A percentile compares a stretch with the other conserved stretches of the same genome.
phyloP scores from a whole-genome alignment of 2,113 vertebrate genomes.

The Oncorhynchus keta region DNA sequence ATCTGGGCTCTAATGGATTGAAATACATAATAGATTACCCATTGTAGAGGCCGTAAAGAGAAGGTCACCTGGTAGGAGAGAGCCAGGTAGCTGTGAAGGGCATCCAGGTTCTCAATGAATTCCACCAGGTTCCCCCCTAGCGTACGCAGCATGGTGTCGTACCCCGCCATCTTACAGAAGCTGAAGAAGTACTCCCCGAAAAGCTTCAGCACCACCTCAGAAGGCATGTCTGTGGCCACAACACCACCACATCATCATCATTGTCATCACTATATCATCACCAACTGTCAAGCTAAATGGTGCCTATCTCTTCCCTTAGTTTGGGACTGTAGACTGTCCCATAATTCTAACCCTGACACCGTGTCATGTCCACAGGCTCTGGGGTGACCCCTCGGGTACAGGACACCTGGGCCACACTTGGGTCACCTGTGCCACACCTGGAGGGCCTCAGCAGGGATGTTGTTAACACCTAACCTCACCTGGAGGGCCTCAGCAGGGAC shows the following conservation, averaged over 20 bases:
- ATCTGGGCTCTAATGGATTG: too few species aligned
- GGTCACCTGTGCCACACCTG: neutral
- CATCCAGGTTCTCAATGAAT: slow-evolving; percentile 83
- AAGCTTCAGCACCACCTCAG: slow-evolving; percentile 76
- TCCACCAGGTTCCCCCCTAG: slow-evolving; percentile 78
- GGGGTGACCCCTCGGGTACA: neutral
- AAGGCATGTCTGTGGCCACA: slow-evolving; percentile 63
- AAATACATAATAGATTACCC: too few species aligned
- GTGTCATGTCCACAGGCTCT: slow-evolving; percentile 10
- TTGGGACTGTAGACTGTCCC: neutral
- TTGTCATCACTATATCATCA: too few species aligned
- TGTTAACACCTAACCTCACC: slow-evolving; percentile 45
- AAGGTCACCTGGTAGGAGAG: slow-evolving; percentile 79
- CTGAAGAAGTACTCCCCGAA: slow-evolving; percentile 82
- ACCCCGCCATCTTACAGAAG: slow-evolving; percentile 83
- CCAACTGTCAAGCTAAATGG: too few species aligned
- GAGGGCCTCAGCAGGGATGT: slow-evolving; percentile 30
- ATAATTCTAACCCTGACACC: slow-evolving; percentile 27
- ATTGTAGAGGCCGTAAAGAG: neutral
- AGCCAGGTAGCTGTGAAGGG: slow-evolving; percentile 82
- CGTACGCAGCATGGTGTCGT: slow-evolving; percentile 79
- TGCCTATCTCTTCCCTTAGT: too few species aligned
- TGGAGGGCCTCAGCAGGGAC: slow-evolving; percentile 23
- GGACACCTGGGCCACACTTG: slow-evolving; percentile 9
- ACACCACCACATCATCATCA: neutral